Evolutionary conservation across 1,140 invertebrate genomes (phyloP).

Genomic region (Varroa destructor): DNA sequence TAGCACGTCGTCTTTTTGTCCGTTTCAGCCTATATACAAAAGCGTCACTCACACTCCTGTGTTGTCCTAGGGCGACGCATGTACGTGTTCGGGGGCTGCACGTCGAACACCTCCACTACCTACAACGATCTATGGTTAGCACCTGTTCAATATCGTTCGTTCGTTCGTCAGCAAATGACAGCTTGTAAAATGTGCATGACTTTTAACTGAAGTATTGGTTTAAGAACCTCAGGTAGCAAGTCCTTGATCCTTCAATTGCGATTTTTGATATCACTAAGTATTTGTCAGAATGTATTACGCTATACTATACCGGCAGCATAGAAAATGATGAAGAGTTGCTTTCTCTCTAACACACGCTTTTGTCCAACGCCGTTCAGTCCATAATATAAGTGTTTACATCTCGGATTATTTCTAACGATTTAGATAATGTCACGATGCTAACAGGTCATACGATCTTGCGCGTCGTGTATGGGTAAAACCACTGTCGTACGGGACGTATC

Average conservation of each 20-base stretch:
- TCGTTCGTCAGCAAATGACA: neutral
- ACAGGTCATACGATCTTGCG: conserved; percentile 31
- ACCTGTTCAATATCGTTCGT: conserved; percentile 28
- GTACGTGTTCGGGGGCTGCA: conserved; percentile 92
- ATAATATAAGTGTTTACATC: neutral
- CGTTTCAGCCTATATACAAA: neutral
- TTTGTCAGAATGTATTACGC: no score
- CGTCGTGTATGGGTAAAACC: conserved; percentile 32
- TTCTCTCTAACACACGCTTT: neutral
- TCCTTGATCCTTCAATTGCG: no score
- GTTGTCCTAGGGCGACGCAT: conserved; percentile 43
- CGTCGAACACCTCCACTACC: conserved; percentile 70
- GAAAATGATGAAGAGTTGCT: neutral
- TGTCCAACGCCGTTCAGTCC: neutral
- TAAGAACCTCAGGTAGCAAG: neutral
- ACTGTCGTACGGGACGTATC: conserved; percentile 58
- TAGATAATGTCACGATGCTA: conserved; percentile 12
- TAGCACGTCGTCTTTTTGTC: no score
- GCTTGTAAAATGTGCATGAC: conserved; percentile 54
- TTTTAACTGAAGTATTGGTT: conserved; percentile 38
- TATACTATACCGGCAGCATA: no score
- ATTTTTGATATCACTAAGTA: no score
- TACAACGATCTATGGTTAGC: conserved; percentile 94
- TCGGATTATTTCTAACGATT: neutral
- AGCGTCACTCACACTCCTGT: conserved; percentile 24